Evolutionary conservation across 2,888 invertebrate species (phyloP), one percentile per base, ranked within the genome.

Genomic region (Lycia hirtaria): DNA sequence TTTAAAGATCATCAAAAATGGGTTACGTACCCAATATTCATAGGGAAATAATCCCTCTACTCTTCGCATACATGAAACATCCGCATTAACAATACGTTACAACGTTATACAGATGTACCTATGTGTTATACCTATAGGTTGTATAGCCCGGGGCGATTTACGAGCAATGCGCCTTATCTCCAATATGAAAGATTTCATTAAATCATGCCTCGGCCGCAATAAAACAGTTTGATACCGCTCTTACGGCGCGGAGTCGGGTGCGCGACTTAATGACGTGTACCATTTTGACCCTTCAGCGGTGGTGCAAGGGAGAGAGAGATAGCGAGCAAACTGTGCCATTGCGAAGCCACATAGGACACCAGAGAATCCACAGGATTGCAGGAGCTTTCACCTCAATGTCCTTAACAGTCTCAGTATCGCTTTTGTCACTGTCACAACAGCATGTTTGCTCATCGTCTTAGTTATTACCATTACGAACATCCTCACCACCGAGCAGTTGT

Each of bases 101-200:
- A n/a, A n/a, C n/a, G n/a, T n/a, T n/a, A n/a, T 24, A 24, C 22
- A 22, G 3, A 22, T 6, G 6, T 4, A 22, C 6, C 22, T 22
- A 22, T 4, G 22, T 22, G 6, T 4, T 3, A 6, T 22, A 22
- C 22, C 4, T 53, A 45, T 47, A 69, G 71, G 71, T 73, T 75
- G 17, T 86, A 85, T 85, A 78, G 81, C 79, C 65, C 65, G 66
- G 72, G 85, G 85, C 87, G 85, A 83, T 86, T 86, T 88, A 88
- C 83, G 84, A 75, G 71, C 56, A 47, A 52, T 55, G 30, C 53
- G 76, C 74, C 85, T 88, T 89, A 89, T 90, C 91, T 88, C 68
- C 80, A 76, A 87, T 88, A 88, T 88, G 87, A 91, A 87, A 88
- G 87, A 90, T 90, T 91, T 92, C 90, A 92, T 92, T 92, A 92